phyloP scores from a whole-genome alignment of 2,113 vertebrate genomes.

The Rana temporaria region DNA sequence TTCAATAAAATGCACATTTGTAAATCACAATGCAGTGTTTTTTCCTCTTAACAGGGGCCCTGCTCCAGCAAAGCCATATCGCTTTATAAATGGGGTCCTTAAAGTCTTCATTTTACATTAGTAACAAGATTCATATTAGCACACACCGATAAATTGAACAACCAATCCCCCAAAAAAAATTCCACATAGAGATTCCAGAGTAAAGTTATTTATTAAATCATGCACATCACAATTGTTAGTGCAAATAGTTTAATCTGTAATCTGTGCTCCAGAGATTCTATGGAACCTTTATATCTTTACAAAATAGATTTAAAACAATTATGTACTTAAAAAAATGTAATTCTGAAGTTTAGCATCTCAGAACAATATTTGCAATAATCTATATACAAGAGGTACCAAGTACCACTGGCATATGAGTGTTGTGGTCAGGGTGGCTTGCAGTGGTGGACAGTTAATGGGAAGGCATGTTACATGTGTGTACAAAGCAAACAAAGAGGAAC shows the following conservation, averaged over 20 bases:
- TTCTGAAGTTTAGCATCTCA: constrained; percentile 86
- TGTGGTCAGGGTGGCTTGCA: constrained; percentile 75
- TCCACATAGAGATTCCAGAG: constrained; percentile 79
- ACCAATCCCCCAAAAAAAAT: constrained; percentile 69
- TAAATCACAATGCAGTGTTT: no score
- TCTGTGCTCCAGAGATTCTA: constrained; percentile 90
- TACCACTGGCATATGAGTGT: constrained; percentile 82
- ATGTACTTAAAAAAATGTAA: constrained; percentile 87
- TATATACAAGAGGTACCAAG: constrained; percentile 87
- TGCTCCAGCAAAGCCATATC: no score
- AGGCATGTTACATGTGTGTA: constrained; percentile 18
- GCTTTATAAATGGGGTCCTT: no score
- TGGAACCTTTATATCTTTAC: constrained; percentile 87
- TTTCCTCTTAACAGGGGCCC: no score
- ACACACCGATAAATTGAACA: not conserved
- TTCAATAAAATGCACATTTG: no score
- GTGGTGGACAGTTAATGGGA: constrained; percentile 64
- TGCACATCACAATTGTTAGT: constrained; percentile 93
- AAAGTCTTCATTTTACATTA: not conserved
- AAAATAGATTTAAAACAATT: constrained; percentile 94
- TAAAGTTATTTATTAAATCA: constrained; percentile 94
- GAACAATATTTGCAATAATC: constrained; percentile 88
- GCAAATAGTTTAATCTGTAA: constrained; percentile 83
- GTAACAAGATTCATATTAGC: not conserved
- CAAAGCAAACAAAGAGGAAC: not conserved